Evolutionary conservation across 2,113 vertebrate species (phyloP), one percentile per base, ranked within the genome.

Genomic region (Erythrocercus mccallii): DNA sequence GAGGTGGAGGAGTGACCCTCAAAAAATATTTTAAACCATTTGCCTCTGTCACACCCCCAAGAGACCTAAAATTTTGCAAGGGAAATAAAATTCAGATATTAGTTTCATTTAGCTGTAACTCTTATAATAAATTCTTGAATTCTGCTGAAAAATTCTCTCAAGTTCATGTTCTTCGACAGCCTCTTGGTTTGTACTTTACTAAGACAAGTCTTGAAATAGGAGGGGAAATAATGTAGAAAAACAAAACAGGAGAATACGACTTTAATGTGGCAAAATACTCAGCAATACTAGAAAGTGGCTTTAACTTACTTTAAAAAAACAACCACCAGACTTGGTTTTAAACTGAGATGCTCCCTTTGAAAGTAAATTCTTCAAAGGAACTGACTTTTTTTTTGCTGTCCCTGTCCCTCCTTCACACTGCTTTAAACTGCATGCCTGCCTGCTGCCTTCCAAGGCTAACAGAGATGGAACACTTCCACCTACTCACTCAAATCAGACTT

Each of bases 381-480:
- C 12, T 76, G 21, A 21, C 0, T 0, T 57, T 0, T 44, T 47
- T 60, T 50, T 71, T 24, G 12, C 38, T 38, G 22, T 27, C 22
- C 23, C 54, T 37, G 4, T 31, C 35, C 30, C 35, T 35, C 31
- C 51, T 73, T 53, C 48, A 50, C 17, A 16, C 31, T 64, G 48
- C 47, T 66, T 71, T 70, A 88, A 68, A 60, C n/a, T 76, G 31
- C 37, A 72, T 0, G 1, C 7, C 54, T 27, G 35, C 38, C 33
- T 70, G 33, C 50, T 56, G 44, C 24, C 56, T 79, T 35, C 15
- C 33, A 60, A 31, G 15, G 54, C 11, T 69, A 77, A 85, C 10
- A 72, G 60, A 92, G 19, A 66, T 3, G 1, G n/a, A 40, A 35
- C 0, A 4, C 23, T 51, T 64, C 15, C 25, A 80, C 15, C 40